These are phyloP conservation scores for Hybos culiciformis DNA, from an alignment of 2,888 invertebrate genomes.

Conservation along the genomic window DNA sequence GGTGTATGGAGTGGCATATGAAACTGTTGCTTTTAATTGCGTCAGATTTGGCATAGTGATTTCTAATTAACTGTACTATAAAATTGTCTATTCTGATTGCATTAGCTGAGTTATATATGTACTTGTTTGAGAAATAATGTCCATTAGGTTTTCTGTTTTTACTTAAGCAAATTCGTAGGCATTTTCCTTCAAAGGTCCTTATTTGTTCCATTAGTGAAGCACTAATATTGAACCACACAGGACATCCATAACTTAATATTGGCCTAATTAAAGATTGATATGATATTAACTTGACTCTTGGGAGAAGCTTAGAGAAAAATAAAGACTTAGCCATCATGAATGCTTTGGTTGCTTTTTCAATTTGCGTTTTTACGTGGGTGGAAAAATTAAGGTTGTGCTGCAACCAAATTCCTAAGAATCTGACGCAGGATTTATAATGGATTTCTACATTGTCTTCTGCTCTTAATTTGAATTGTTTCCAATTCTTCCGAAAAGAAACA, in stretches of 20 bases:
- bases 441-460: not conserved
- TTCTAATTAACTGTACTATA: not conserved
- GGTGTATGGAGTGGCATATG: too few species aligned
- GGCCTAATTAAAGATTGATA: not conserved
- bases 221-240: not conserved
- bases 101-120: not conserved
- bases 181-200: constrained; percentile 1
- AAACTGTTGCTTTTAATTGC: not conserved
- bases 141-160: not conserved
- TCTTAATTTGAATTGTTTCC: not conserved
- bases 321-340: not conserved
- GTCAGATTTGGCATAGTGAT: not conserved
- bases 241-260: not conserved
- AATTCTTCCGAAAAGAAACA: not conserved
- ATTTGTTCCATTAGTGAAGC: not conserved
- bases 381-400: not conserved
- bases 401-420: not conserved
- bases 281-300: too few species aligned
- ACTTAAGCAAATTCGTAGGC: not conserved
- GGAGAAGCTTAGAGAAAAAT: not conserved
- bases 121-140: not conserved
- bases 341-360: not conserved
- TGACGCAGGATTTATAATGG: not conserved
- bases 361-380: not conserved
- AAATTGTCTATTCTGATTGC: not conserved